These are phyloP conservation scores for Enoplosus armatus DNA, from an alignment of 2,797 vertebrate species.

Conservation along the genomic window DNA sequence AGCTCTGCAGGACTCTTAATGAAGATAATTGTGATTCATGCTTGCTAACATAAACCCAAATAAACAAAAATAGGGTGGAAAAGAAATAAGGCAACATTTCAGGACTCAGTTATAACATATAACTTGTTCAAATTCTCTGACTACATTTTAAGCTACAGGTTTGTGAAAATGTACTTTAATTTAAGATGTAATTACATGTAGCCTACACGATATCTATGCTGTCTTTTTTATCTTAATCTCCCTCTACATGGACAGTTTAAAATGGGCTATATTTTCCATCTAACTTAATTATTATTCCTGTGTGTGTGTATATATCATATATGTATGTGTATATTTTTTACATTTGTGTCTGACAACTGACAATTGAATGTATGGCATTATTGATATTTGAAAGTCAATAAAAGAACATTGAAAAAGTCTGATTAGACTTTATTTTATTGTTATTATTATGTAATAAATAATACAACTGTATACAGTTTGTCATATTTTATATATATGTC, in stretches of 20 bases:
- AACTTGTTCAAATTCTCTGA: neutral
- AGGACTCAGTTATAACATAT: slow-evolving; percentile 11
- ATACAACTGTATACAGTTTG: neutral
- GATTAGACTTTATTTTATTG: neutral
- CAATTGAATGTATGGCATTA: slow-evolving; percentile 31
- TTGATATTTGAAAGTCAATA: slow-evolving; percentile 34
- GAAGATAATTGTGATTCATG: slow-evolving; percentile 17
- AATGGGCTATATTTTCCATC: slow-evolving; percentile 5
- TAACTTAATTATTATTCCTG: neutral
- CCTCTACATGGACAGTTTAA: neutral
- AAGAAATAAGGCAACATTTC: slow-evolving; percentile 8
- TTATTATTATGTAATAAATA: neutral
- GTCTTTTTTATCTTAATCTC: neutral
- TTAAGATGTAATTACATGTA: slow-evolving; percentile 7
- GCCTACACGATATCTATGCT: neutral
- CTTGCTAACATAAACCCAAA: slow-evolving; percentile 33
- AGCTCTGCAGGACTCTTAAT: slow-evolving; percentile 38
- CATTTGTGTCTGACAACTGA: slow-evolving; percentile 24
- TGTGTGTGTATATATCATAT: neutral
- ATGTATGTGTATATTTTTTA: slow-evolving; percentile 17
- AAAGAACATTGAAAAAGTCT: slow-evolving; percentile 22
- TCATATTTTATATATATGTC: neutral
- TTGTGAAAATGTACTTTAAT: slow-evolving; percentile 24
- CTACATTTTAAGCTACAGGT: slow-evolving; percentile 1
- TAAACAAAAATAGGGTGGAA: slow-evolving; percentile 5